Percentiles rank a stretch among this genome's conserved stretches.
phyloP scores from a whole-genome alignment of 92 coral and sea anemone species.

The Meandrina meandrites region DNA sequence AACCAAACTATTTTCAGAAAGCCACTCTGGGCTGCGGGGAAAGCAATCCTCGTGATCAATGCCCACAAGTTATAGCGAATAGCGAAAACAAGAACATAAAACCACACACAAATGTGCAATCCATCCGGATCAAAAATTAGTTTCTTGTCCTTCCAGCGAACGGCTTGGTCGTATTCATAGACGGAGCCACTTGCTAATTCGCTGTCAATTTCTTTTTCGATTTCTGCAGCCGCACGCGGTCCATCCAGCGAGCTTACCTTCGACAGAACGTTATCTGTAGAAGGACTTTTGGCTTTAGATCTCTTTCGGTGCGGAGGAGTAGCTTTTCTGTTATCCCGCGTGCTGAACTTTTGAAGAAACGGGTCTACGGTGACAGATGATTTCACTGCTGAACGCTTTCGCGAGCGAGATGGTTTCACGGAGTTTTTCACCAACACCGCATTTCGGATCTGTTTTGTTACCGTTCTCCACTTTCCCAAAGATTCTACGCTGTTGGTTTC shows the following conservation, averaged over 20 bases:
- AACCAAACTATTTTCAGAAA: slow-evolving; percentile 71
- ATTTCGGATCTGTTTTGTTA: slow-evolving; percentile 70
- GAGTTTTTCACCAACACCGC: slow-evolving; percentile 74
- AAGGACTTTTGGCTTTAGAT: slow-evolving; percentile 45
- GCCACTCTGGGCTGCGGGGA: slow-evolving; percentile 79
- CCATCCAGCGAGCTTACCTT: neutral
- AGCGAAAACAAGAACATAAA: slow-evolving; percentile 81
- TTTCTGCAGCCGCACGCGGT: slow-evolving; percentile 36
- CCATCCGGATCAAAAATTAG: slow-evolving; percentile 84
- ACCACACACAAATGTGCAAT: slow-evolving; percentile 80
- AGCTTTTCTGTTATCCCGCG: slow-evolving; percentile 78
- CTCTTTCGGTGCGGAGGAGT: slow-evolving; percentile 68
- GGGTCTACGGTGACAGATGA: slow-evolving; percentile 85
- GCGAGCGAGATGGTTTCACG: slow-evolving; percentile 67
- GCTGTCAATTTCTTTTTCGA: slow-evolving; percentile 60
- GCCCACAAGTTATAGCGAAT: slow-evolving; percentile 94
- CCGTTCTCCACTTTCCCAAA: slow-evolving; percentile 55
- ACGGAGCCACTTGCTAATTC: slow-evolving; percentile 55
- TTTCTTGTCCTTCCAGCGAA: slow-evolving; percentile 49
- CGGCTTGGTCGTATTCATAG: slow-evolving; percentile 42
- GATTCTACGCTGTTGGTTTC: slow-evolving; percentile 26
- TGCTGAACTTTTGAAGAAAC: slow-evolving; percentile 95
- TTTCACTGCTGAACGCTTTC: slow-evolving; percentile 69
- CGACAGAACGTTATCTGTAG: slow-evolving; percentile 15
- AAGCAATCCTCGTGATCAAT: slow-evolving; percentile 82